Evolutionary conservation across 2,113 vertebrate genomes (phyloP).

Genomic region (Heliornis fulica): DNA sequence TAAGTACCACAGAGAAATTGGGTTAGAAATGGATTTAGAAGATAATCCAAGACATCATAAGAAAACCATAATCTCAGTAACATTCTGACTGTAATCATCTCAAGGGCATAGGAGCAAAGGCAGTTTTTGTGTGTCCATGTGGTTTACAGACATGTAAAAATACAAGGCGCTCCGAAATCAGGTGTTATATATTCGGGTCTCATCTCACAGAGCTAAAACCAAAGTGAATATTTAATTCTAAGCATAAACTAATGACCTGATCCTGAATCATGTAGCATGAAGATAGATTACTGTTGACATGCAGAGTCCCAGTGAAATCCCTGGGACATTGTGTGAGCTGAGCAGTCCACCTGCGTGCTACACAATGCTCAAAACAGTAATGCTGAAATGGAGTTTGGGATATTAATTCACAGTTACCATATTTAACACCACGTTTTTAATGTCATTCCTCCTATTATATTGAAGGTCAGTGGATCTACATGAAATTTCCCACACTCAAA

Average conservation of each 20-base stretch:
- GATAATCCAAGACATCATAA: slow-evolving; percentile 42
- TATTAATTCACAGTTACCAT: slow-evolving; percentile 11
- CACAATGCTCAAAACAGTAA: not conserved
- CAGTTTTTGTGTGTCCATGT: not conserved
- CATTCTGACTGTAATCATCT: not conserved
- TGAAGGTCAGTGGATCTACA: slow-evolving; percentile 14
- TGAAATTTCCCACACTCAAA: not conserved
- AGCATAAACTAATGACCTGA: slow-evolving; percentile 64
- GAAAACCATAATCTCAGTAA: slow-evolving; percentile 8
- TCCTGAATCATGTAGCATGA: slow-evolving; percentile 37
- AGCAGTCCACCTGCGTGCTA: not conserved
- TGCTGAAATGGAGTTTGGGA: not conserved
- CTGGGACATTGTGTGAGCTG: slow-evolving; percentile 30
- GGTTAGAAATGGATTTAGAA: slow-evolving; percentile 37
- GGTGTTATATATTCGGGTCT: slow-evolving; percentile 29
- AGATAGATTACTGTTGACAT: slow-evolving; percentile 61
- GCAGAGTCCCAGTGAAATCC: slow-evolving; percentile 39
- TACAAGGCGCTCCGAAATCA: not conserved
- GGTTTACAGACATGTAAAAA: not conserved
- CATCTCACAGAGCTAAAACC: slow-evolving; percentile 35
- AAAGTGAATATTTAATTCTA: slow-evolving; percentile 62
- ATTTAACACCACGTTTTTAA: not conserved
- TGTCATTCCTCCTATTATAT: not conserved
- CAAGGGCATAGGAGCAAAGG: not conserved
- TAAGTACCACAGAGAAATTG: not conserved